These are phyloP conservation scores for Troides oblongomaculatus DNA, from an alignment of 2,888 invertebrate species.

Conservation along the genomic window DNA sequence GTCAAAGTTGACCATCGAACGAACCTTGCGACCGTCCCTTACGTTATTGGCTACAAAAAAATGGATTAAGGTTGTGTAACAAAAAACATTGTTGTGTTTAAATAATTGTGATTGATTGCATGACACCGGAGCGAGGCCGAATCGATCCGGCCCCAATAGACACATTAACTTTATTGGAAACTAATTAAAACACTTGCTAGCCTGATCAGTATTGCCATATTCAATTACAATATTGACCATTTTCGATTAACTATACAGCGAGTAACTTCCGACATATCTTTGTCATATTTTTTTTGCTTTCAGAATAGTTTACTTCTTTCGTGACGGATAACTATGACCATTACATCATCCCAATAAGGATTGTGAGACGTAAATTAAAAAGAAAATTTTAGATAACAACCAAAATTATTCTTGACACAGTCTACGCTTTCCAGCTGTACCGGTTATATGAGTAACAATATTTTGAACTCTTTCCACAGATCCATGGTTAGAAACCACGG, in stretches of 20 bases:
- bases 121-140: constrained; percentile 12
- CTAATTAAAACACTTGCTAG: constrained; percentile 9
- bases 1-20: too few relatives aligned
- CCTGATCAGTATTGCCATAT: not conserved
- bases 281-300: not conserved
- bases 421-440: too few relatives aligned
- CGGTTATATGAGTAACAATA: too few relatives aligned
- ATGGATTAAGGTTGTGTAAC: not conserved
- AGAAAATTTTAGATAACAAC: too few relatives aligned
- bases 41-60: not conserved
- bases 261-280: not conserved
- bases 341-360: too few relatives aligned
- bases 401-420: too few relatives aligned
- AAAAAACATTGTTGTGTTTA: not conserved
- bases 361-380: too few relatives aligned
- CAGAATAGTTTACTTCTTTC: not conserved
- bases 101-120: constrained; percentile 23
- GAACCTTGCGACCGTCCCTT: not conserved
- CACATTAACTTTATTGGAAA: constrained; percentile 23
- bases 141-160: constrained; percentile 18
- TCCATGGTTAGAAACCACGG: too few relatives aligned
- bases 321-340: not conserved
- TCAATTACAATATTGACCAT: not conserved
- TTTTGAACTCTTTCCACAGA: too few relatives aligned
- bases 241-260: not conserved